Base-by-base conservation (phyloP, 2,113 vertebrate species). In the Pardalotus punctatus region DNA sequence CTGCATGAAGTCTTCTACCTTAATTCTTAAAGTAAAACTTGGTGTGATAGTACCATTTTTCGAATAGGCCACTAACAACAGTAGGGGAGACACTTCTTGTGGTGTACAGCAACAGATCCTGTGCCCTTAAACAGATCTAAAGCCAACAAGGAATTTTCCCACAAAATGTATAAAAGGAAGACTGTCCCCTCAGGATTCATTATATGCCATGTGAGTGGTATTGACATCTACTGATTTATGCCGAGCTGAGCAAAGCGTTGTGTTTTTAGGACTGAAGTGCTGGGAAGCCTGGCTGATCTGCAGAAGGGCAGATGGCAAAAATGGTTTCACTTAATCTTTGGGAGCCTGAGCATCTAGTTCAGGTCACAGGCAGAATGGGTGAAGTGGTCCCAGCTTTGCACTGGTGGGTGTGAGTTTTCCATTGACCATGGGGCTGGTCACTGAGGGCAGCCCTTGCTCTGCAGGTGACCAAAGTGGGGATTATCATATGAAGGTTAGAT, bases 111-210 rank as follows among this genome's bases (percentile, higher is more conserved):
- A 64, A 21, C 77, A 54, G n/a, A 53, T 80, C 19, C 20, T 56
- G 33, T 88, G 61, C 28, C 67, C 77, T 94, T 92, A 70, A 89
- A 35, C 56, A 88, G 35, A 79, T 73, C 25, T 88, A 92, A 94
- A 88, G 29, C 33, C 56, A 96, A 48, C 14, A 73, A 91, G 43
- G 85, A 78, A 42, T 81, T 93, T 89, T 94, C 91, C 72, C 94
- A 79, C 71, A 78, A 91, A 83, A 76, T 76, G 18, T 83, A 60
- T 65, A 73, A 72, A 72, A 77, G 51, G 40, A 81, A 54, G 51
- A n/a, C 62, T 86, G 88, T 78, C 71, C 93, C 92, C 69, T 74
- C 48, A 91, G 92, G 86, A 81, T 94, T 86, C 65, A 57, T 96
- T 89, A 80, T 65, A 51, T 14, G 21, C 69, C 70, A 64, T 81